These are phyloP conservation scores for Choloepus hoffmanni DNA, from an alignment of 2,113 vertebrate genomes.

Conservation along the genomic window DNA sequence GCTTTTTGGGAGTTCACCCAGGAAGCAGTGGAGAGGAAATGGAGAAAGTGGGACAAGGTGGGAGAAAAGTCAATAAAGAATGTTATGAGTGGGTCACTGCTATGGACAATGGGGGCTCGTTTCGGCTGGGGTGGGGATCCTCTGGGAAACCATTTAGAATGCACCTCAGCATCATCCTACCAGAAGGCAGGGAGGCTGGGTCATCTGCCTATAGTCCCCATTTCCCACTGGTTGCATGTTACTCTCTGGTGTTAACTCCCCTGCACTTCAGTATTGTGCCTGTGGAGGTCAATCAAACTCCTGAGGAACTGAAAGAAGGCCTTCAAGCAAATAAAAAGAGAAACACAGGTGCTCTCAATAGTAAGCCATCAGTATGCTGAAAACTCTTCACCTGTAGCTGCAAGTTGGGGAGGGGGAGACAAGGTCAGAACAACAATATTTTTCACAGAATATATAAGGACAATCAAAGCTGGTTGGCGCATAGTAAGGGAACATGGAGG, in stretches of 20 bases:
- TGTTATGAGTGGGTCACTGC: not conserved
- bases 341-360: not conserved
- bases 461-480: not conserved
- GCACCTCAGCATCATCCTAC: not conserved
- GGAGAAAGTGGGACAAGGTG: not conserved
- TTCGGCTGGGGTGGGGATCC: not conserved
- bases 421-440: not conserved
- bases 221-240: not conserved
- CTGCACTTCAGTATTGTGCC: not conserved
- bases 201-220: not conserved
- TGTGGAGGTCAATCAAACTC: not conserved
- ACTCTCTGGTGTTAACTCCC: not conserved
- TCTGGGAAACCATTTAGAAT: not conserved
- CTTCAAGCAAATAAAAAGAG: not conserved
- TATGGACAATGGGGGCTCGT: not conserved
- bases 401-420: too few species aligned
- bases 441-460: not conserved
- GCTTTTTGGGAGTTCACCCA: not conserved
- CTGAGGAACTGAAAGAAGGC: slow-evolving; percentile 13
- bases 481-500: not conserved
- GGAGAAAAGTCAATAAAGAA: not conserved
- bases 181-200: not conserved
- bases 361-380: not conserved
- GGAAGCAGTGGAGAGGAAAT: not conserved
- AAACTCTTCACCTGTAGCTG: not conserved